A percentile compares a stretch with the other conserved stretches of the same genome.
phyloP scores from a whole-genome alignment of 2,113 vertebrate genomes.

The Spermophilus dauricus region DNA sequence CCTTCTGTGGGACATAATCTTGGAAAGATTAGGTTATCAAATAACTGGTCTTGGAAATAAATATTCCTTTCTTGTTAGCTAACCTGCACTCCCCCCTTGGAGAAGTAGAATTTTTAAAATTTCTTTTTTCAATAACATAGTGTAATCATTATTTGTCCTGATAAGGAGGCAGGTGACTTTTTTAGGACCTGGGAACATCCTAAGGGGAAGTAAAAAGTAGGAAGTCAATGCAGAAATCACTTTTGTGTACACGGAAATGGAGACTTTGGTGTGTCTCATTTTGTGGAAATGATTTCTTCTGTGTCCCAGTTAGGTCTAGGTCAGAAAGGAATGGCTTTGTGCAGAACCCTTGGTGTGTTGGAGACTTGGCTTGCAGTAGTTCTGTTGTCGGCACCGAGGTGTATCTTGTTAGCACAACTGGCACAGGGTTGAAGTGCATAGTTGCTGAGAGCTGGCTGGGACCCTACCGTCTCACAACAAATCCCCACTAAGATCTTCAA shows the following conservation, averaged over 20 bases:
- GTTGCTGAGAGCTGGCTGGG: neutral
- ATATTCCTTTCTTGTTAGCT: neutral
- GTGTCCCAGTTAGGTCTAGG: neutral
- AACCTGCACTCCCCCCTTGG: neutral
- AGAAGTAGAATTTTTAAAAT: neutral
- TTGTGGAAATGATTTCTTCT: neutral
- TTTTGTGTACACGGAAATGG: neutral
- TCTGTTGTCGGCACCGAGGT: neutral
- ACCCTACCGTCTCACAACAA: neutral
- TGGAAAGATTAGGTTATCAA: slow-evolving; percentile 47
- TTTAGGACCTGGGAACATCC: neutral
- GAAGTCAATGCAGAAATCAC: neutral
- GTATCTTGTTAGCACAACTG: neutral
- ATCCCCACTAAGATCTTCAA: neutral
- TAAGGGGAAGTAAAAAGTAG: neutral
- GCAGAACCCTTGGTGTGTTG: neutral
- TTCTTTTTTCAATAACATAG: neutral
- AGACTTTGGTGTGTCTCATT: neutral
- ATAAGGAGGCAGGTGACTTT: neutral
- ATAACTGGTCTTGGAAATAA: slow-evolving; percentile 35
- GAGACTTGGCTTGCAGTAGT: neutral
- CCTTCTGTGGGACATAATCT: neutral
- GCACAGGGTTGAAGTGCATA: neutral
- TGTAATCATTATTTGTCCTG: neutral
- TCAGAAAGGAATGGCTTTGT: neutral